These are phyloP conservation scores for Luidia sarsii DNA, from an alignment of 53 echinoderm and acorn worm species.

Conservation along the genomic window DNA sequence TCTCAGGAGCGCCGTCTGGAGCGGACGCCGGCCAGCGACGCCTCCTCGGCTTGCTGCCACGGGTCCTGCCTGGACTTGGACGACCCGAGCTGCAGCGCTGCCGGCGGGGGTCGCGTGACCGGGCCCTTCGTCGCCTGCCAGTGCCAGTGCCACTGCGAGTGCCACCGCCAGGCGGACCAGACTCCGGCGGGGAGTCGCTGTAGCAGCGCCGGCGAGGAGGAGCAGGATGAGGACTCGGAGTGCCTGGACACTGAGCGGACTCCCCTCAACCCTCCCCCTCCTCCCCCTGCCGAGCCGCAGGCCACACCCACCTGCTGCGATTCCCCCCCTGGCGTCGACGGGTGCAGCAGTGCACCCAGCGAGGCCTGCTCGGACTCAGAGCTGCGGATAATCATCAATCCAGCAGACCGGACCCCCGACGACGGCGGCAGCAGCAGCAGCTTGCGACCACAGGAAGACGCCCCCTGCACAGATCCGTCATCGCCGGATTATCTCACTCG, in stretches of 20 bases:
- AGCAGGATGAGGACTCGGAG: conserved; percentile 21
- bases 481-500: too few relatives aligned
- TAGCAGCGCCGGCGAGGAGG: conserved; percentile 14
- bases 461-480: too few relatives aligned
- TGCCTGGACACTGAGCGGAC: conserved; percentile 41
- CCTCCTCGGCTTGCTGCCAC: conserved; percentile 17
- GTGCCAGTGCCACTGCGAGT: conserved; percentile 14
- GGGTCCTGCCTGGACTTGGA: conserved; percentile 9
- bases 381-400: conserved; percentile 50
- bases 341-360: conserved; percentile 37
- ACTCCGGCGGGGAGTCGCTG: too few relatives aligned
- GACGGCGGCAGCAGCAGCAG: conserved; percentile 1
- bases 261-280: not conserved
- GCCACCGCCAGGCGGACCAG: not conserved
- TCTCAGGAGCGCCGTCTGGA: not conserved
- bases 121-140: conserved; percentile 34
- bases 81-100: conserved; percentile 1
- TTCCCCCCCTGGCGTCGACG: conserved; percentile 14
- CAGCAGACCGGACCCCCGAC: too few relatives aligned
- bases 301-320: conserved; percentile 19
- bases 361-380: conserved; percentile 28
- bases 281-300: not conserved
- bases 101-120: conserved; percentile 1
- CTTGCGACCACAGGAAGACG: conserved; percentile 24
- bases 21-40: too few relatives aligned